Conservation (phyloP, 2,113 vertebrate genomes). For the Suncus etruscus region DNA sequence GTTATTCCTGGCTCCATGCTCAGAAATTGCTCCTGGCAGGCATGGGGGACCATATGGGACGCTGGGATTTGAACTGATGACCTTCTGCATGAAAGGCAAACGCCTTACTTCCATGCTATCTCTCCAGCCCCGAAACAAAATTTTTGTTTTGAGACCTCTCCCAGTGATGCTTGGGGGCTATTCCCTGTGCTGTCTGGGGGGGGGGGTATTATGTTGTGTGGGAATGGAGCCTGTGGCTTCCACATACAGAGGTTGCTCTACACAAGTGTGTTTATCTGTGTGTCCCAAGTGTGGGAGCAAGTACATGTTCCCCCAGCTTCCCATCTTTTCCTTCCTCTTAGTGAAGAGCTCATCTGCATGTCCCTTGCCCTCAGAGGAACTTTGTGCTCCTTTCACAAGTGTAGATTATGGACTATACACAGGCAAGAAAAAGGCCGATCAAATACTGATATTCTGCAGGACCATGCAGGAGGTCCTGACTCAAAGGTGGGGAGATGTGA, state of each 20-base stretch:
- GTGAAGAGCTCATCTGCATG: neutral
- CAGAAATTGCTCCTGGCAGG: too few species aligned
- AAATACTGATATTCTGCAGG: constrained; percentile 74
- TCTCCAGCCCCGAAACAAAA: too few species aligned
- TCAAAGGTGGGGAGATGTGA: neutral
- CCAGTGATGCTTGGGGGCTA: too few species aligned
- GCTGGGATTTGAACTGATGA: too few species aligned
- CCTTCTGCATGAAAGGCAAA: too few species aligned
- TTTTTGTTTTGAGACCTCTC: too few species aligned
- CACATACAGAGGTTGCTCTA: too few species aligned
- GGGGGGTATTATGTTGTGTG: neutral
- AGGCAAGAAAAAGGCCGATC: constrained; percentile 74
- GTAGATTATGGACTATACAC: constrained; percentile 77
- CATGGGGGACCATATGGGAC: too few species aligned
- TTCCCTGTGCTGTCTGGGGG: too few species aligned
- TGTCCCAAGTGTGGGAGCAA: neutral
- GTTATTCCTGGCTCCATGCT: too few species aligned
- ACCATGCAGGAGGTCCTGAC: neutral
- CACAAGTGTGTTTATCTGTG: neutral
- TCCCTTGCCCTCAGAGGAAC: constrained; percentile 57
- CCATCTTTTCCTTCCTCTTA: constrained; percentile 42
- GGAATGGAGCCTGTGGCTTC: too few species aligned
- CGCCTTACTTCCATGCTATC: too few species aligned
- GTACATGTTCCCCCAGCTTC: neutral
- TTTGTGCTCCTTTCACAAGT: constrained; percentile 60